Conservation (phyloP, 2,888 invertebrate species). For the Atrina japonica region DNA sequence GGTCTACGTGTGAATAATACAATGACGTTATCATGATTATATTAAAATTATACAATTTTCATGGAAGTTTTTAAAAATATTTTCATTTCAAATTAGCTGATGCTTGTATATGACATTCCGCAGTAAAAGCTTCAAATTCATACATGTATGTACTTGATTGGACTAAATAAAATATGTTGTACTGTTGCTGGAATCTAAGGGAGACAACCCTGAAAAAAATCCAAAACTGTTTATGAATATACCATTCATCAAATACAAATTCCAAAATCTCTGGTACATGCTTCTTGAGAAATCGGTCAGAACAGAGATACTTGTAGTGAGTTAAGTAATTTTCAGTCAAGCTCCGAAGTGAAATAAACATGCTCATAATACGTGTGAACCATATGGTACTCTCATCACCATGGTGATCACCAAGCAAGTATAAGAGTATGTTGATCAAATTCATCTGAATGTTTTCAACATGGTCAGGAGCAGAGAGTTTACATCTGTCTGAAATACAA, state of each 20-base stretch:
- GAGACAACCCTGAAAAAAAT: no score
- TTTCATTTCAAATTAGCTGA: no score
- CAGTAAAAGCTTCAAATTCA: no score
- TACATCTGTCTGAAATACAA: slow-evolving; percentile 31
- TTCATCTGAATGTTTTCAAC: slow-evolving; percentile 22
- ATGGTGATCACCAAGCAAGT: slow-evolving; percentile 27
- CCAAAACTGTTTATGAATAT: background rate
- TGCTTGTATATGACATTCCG: no score
- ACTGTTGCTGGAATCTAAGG: no score
- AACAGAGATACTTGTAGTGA: slow-evolving; percentile 21
- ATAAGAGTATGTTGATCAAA: slow-evolving; percentile 11
- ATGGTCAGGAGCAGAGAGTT: slow-evolving; percentile 12
- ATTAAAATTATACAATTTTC: no score
- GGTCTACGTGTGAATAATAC: no score
- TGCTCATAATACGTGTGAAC: slow-evolving; percentile 29
- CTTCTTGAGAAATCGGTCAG: slow-evolving; percentile 17
- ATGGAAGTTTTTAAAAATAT: no score
- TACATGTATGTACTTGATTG: no score
- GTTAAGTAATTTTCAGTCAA: slow-evolving; percentile 24
- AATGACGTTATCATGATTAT: no score
- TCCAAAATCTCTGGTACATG: slow-evolving; percentile 30
- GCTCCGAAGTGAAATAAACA: slow-evolving; percentile 20
- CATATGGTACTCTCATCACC: slow-evolving; percentile 6
- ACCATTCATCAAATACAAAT: slow-evolving; percentile 33
- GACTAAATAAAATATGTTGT: no score